Conservation (phyloP, 1,140 invertebrate species). For the Neuroterus valhalla region DNA sequence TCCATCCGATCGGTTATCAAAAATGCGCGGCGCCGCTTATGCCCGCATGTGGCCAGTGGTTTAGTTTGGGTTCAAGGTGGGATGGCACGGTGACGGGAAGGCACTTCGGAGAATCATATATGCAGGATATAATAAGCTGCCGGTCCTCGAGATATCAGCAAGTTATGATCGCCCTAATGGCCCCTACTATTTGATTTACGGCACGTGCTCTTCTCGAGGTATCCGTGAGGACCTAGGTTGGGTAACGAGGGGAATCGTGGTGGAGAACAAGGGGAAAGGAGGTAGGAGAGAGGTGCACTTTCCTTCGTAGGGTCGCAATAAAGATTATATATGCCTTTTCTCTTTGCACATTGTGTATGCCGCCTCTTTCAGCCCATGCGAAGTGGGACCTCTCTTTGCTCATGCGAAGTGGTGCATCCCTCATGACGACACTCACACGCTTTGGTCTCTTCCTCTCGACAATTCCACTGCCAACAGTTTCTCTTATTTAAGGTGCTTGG, state of each 20-base stretch:
- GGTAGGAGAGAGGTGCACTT: slow-evolving; percentile 46
- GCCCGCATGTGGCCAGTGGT: slow-evolving; percentile 24
- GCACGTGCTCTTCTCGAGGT: slow-evolving; percentile 59
- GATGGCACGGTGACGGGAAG: background rate
- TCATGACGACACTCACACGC: slow-evolving; percentile 53
- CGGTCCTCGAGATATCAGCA: slow-evolving; percentile 74
- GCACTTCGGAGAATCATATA: slow-evolving; percentile 72
- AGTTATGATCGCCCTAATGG: slow-evolving; percentile 73
- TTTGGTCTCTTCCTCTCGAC: slow-evolving; percentile 28
- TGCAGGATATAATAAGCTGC: slow-evolving; percentile 74
- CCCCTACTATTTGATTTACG: slow-evolving; percentile 72
- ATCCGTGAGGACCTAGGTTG: slow-evolving; percentile 9
- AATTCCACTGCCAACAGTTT: slow-evolving; percentile 46
- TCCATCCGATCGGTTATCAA: slow-evolving; percentile 16
- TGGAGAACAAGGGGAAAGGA: slow-evolving; percentile 8
- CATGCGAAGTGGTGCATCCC: slow-evolving; percentile 54
- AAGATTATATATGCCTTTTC: slow-evolving; percentile 47
- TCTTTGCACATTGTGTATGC: no score
- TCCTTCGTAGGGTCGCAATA: slow-evolving; percentile 49
- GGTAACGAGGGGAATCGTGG: background rate
- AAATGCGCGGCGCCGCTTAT: slow-evolving; percentile 11
- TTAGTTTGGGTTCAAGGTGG: background rate
- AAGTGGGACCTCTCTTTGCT: slow-evolving; percentile 45
- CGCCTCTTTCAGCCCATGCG: no score
- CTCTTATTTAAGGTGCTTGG: no score